Evolutionary conservation across 2,797 vertebrate genomes (phyloP).

Genomic region (Thaleichthys pacificus): DNA sequence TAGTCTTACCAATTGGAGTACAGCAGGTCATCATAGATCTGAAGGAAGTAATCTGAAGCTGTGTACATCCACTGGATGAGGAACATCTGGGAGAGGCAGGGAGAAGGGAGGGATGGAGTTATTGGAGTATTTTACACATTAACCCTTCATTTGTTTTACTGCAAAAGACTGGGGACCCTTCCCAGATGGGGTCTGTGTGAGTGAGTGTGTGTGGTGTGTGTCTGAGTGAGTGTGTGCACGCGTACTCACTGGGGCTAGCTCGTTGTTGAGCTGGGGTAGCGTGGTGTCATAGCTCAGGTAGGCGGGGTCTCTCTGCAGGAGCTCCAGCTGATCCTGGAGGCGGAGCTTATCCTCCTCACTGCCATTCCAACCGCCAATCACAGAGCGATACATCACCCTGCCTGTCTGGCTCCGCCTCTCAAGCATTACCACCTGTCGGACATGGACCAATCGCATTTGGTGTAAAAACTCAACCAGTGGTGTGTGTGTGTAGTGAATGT

Average conservation of each 20-base stretch:
- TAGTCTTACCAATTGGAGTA: conserved; percentile 88
- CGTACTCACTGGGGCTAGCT: conserved; percentile 87
- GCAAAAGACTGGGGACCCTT: neutral
- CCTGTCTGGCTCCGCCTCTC: conserved; percentile 86
- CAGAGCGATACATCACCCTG: conserved; percentile 79
- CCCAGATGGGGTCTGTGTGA: no score
- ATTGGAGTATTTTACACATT: no score
- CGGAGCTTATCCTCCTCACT: conserved; percentile 84
- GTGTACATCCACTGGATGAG: conserved; percentile 87
- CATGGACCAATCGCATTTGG: neutral
- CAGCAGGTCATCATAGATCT: conserved; percentile 85
- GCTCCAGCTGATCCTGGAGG: conserved; percentile 86
- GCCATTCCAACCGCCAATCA: conserved; percentile 88
- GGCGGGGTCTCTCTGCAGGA: conserved; percentile 84
- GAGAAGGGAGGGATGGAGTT: neutral
- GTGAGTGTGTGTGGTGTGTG: neutral
- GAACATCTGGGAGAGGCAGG: conserved; percentile 78
- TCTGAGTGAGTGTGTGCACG: no score
- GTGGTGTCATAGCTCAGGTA: conserved; percentile 82
- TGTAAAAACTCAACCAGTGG: neutral
- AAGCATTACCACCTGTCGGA: conserved; percentile 88
- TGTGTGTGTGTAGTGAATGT: neutral
- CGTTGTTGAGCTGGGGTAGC: conserved; percentile 87
- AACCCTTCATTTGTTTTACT: no score
- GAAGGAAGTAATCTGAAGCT: conserved; percentile 78